Evolutionary conservation across 2,113 vertebrate genomes (phyloP).

Genomic region (Carassius carassius): DNA sequence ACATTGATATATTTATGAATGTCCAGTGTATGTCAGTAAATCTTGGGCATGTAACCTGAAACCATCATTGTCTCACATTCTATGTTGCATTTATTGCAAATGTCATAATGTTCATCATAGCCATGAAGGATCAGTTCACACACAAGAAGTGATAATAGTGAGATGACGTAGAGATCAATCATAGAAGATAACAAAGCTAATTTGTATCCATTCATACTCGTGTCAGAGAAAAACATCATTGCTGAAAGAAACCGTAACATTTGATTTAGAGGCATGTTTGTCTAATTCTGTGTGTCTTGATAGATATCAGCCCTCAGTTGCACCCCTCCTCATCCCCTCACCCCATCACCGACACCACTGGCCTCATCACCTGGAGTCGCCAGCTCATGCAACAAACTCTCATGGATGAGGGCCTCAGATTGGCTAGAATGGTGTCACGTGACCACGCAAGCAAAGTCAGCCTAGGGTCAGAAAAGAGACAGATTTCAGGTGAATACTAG

Average conservation of each 20-base stretch:
- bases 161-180: not conserved
- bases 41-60: not conserved
- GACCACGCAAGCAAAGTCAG: conserved; percentile 83
- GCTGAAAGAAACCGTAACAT: conserved; percentile 1
- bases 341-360: conserved; percentile 78
- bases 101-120: not conserved
- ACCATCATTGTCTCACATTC: conserved; percentile 38
- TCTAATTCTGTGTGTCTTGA: conserved; percentile 63
- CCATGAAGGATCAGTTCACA: not conserved
- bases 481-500: conserved; percentile 82
- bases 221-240: conserved; percentile 16
- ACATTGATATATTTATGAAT: not conserved
- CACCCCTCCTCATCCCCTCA: conserved; percentile 80
- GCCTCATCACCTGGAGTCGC: conserved; percentile 87
- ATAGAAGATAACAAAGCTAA: not conserved
- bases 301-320: conserved; percentile 75
- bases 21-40: not conserved
- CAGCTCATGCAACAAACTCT: conserved; percentile 96
- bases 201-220: conserved; percentile 7
- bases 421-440: conserved; percentile 93
- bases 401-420: conserved; percentile 95
- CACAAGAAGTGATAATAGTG: not conserved
- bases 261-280: conserved; percentile 51
- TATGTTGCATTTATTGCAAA: conserved; percentile 43
- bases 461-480: conserved; percentile 83